Evolutionary conservation across 2,797 vertebrate genomes (phyloP).

Genomic region (Centropyge bicolor): DNA sequence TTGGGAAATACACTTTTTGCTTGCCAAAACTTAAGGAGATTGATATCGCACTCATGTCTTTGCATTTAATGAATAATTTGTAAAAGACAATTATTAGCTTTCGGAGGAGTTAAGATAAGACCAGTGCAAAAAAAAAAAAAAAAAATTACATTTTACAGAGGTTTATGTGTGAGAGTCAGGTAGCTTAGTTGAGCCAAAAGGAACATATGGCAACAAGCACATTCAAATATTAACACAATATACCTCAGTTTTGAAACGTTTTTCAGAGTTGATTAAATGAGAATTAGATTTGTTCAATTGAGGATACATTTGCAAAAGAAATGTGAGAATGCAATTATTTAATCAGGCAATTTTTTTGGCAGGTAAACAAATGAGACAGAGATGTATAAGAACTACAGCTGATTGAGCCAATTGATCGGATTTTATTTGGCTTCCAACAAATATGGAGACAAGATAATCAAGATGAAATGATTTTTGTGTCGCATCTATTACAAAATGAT

Average conservation of each 20-base stretch:
- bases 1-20: neutral
- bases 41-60: neutral
- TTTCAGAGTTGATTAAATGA: neutral
- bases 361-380: too few species aligned
- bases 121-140: neutral
- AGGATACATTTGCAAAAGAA: neutral
- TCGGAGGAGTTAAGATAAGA: neutral
- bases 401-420: too few species aligned
- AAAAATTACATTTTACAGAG: neutral
- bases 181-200: conserved; percentile 4
- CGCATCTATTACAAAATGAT: too few species aligned
- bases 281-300: neutral
- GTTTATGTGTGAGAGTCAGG: neutral
- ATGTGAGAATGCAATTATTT: too few species aligned
- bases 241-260: neutral
- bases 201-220: neutral
- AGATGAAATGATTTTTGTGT: too few species aligned
- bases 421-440: too few species aligned
- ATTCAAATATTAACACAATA: neutral
- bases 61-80: neutral
- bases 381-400: too few species aligned
- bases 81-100: neutral
- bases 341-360: neutral
- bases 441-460: too few species aligned
- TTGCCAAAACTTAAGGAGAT: neutral